Evolutionary conservation across 2,797 vertebrate species (phyloP), one percentile per base, ranked within the genome.

Genomic region (Dendrocincla fuliginosa): DNA sequence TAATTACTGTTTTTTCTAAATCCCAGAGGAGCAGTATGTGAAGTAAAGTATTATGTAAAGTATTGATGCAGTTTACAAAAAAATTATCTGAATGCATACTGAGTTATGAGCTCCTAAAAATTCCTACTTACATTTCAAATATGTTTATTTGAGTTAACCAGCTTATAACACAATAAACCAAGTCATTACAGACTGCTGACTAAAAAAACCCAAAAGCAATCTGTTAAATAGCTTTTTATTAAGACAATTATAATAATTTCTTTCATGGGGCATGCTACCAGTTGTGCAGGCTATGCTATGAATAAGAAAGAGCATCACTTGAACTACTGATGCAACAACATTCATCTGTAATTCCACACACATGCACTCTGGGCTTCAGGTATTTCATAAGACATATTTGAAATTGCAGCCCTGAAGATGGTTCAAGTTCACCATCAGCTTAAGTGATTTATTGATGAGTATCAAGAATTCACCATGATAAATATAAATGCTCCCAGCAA

Each of bases 1-100:
- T 70, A 92, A 93, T 96, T 96, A 90, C 32, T 44, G 33, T 83
- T 70, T 87, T 87, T 87, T 86, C 50, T 91, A 85, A 96, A 93
- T 92, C 82, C 57, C 90, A 55, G 30, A 68, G 56, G 50, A 90
- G 41, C 30, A 35, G 50, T 50, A 88, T 33, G 69, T 33, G 52
- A 91, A 90, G 61, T n/a, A 50, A 71, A 50, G 49, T 33, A 94
- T 89, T 93, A 74, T 0, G 0, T 70, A 49, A 91, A 84, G 55
- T 81, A 96, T 53, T 55, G 85, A 83, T 53, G 75, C 73, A 55
- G 25, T 78, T 87, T 73, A 18, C 44, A 71, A 78, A 49, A 81
- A 89, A 70, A 53, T 0, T 1, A 87, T 78, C 39, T 86, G 39
- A 81, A 88, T 77, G 56, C 39, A 42, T n/a, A 83, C 6, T 0